Conservation (phyloP, 2,888 invertebrate species). For the Chaitophorus viminalis region DNA sequence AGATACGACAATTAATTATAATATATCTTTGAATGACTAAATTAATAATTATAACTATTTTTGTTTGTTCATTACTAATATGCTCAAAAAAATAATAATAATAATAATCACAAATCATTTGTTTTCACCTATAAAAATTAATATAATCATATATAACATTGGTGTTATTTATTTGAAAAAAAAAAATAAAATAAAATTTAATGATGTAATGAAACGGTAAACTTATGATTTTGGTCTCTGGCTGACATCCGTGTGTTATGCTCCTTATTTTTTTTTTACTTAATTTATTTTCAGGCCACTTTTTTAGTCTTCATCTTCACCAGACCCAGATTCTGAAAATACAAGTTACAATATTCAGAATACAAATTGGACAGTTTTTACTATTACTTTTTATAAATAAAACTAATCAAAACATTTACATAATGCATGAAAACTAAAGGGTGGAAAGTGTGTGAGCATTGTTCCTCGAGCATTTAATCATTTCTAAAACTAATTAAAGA, state of each 20-base stretch:
- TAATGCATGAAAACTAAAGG: conserved; percentile 18
- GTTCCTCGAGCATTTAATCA: too few relatives aligned
- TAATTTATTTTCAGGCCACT: conserved; percentile 29
- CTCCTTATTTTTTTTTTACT: conserved; percentile 19
- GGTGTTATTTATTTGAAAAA: conserved; percentile 56
- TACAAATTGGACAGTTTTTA: too few relatives aligned
- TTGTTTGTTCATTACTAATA: conserved; percentile 60
- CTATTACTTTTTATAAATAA: too few relatives aligned
- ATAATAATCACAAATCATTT: conserved; percentile 41
- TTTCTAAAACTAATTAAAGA: too few relatives aligned
- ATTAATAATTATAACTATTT: conserved; percentile 36
- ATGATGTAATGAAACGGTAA: conserved; percentile 28
- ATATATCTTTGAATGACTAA: conserved; percentile 44
- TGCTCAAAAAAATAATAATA: conserved; percentile 42
- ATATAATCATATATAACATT: conserved; percentile 43
- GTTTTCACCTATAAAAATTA: conserved; percentile 53
- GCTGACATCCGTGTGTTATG: conserved; percentile 54
- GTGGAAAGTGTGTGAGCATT: conserved; percentile 27
- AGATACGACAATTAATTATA: conserved; percentile 34
- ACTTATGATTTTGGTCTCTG: conserved; percentile 41
- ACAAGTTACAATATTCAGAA: neutral
- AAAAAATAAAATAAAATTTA: neutral
- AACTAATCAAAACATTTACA: too few relatives aligned
- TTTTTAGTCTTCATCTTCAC: conserved; percentile 70
- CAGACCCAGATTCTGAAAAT: conserved; percentile 72